A percentile compares a stretch with the other conserved stretches of the same genome.
Evolutionary conservation across 1,140 invertebrate species (phyloP).

Genomic region (Micrasema minimum): DNA sequence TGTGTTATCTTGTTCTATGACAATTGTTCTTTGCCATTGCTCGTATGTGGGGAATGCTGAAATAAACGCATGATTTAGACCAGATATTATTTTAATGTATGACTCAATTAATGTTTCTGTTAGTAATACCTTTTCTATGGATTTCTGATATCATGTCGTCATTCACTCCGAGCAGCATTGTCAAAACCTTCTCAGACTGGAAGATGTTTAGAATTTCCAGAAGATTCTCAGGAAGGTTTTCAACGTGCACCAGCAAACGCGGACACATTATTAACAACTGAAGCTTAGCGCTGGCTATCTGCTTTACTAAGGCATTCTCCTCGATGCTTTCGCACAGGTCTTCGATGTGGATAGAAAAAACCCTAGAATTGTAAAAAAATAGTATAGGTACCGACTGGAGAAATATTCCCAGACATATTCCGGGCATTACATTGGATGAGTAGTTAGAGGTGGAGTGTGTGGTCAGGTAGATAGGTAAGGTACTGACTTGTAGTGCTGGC

Average conservation of each 20-base stretch:
- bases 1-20: constrained; percentile 81
- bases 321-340: constrained; percentile 70
- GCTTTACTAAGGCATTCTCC: constrained; percentile 68
- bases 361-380: constrained; percentile 65
- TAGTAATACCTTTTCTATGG: constrained; percentile 66
- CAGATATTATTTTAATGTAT: too few species aligned
- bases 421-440: too few species aligned
- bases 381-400: too few species aligned
- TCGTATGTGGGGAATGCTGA: constrained; percentile 75
- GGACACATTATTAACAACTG: constrained; percentile 85
- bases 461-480: too few species aligned
- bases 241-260: constrained; percentile 72
- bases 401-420: too few species aligned
- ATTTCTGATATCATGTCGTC: constrained; percentile 69
- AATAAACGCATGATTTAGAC: constrained; percentile 47
- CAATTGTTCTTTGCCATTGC: constrained; percentile 80
- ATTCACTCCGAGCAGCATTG: constrained; percentile 81
- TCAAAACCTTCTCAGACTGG: constrained; percentile 76
- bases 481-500: constrained; percentile 77
- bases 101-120: too few species aligned
- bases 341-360: constrained; percentile 78
- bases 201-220: constrained; percentile 71
- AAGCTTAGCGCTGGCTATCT: constrained; percentile 73
- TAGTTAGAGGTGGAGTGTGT: too few species aligned
- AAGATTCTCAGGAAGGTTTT: constrained; percentile 67